Percentiles rank a stretch among this genome's conserved stretches.
Evolutionary conservation across 1,140 invertebrate genomes (phyloP).

Genomic region (Plectus sambesii): DNA sequence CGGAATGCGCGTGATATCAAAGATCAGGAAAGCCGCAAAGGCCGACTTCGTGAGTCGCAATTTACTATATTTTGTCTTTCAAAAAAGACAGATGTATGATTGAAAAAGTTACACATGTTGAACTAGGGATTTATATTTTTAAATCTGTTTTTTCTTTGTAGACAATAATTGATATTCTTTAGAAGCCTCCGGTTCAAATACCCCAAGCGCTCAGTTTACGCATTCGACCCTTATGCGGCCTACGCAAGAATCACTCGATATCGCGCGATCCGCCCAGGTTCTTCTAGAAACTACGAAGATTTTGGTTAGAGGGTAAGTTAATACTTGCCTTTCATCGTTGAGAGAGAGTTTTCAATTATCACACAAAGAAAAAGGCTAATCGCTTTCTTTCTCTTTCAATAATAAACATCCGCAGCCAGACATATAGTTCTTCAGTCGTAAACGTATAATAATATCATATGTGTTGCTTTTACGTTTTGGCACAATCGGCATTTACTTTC

Average conservation of each 20-base stretch:
- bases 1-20: constrained; percentile 28
- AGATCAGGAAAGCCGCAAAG: constrained; percentile 21
- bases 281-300: constrained; percentile 40
- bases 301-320: constrained; percentile 28
- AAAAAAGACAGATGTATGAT: no score
- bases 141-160: no score
- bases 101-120: neutral
- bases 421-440: no score
- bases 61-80: constrained; percentile 32
- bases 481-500: no score
- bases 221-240: constrained; percentile 44
- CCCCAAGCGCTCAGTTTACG: constrained; percentile 31
- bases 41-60: constrained; percentile 11
- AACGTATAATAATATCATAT: no score
- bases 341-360: no score
- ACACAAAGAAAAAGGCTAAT: constrained; percentile 16
- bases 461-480: no score
- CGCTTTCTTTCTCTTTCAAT: constrained; percentile 4
- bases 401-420: no score
- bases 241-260: constrained; percentile 34
- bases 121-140: no score
- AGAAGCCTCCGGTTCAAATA: constrained; percentile 30
- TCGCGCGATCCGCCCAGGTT: constrained; percentile 30
- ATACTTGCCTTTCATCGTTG: no score
- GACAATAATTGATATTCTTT: constrained; percentile 10